phyloP scores from a whole-genome alignment of 1,140 invertebrate species.

The Hylaeus anthracinus region DNA sequence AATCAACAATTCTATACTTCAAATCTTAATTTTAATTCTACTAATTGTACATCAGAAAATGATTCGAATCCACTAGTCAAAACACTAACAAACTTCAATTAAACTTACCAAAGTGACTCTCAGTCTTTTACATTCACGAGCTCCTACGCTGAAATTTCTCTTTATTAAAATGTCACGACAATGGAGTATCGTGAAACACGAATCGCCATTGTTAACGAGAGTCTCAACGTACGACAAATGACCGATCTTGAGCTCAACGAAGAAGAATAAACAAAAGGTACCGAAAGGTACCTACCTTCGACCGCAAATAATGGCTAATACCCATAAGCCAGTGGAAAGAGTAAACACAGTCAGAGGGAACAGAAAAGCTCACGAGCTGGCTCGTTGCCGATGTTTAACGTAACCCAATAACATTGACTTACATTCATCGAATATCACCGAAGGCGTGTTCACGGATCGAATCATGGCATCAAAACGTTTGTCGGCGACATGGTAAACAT shows the following conservation, averaged over 20 bases:
- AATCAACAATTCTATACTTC: too few species aligned
- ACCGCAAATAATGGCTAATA: background rate
- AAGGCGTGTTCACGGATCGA: background rate
- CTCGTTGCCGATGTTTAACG: background rate
- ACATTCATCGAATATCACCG: slow-evolving; percentile 6
- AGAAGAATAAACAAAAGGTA: too few species aligned
- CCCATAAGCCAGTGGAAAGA: background rate
- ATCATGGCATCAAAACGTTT: slow-evolving; percentile 16
- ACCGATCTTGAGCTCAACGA: background rate
- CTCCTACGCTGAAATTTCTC: too few species aligned
- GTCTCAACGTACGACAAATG: background rate
- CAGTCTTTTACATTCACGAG: too few species aligned
- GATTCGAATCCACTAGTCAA: too few species aligned
- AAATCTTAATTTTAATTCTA: too few species aligned
- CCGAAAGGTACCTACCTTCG: background rate
- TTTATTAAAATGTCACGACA: too few species aligned
- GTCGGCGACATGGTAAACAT: slow-evolving; percentile 6
- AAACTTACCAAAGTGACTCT: too few species aligned
- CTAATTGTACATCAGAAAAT: too few species aligned
- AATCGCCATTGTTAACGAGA: background rate
- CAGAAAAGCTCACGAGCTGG: background rate
- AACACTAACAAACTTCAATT: too few species aligned
- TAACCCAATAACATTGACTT: slow-evolving; percentile 19
- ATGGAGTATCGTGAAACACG: background rate
- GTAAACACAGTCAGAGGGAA: background rate